Conservation (phyloP, 2,113 vertebrate genomes). For the Casuarius casuarius region DNA sequence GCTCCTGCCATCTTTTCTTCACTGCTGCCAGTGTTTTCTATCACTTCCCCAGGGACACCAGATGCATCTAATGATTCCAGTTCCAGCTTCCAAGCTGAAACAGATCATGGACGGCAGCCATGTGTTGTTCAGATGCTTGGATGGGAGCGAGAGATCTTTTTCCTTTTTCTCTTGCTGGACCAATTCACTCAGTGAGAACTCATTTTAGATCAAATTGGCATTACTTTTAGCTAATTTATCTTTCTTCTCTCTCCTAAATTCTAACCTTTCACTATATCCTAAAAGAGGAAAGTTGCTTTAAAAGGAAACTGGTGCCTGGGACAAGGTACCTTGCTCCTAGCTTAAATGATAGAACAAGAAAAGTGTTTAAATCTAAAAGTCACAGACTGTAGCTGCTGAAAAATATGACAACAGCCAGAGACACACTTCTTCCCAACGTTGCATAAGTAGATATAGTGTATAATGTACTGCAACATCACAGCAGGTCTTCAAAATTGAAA, state of each 20-base stretch:
- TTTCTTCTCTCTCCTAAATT: not conserved
- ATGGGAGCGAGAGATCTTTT: conserved; percentile 12
- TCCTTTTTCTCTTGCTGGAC: conserved; percentile 4
- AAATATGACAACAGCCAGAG: conserved; percentile 4
- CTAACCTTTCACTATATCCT: not conserved
- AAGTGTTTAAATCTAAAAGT: not conserved
- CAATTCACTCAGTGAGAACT: not conserved
- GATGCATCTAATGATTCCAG: conserved; percentile 47
- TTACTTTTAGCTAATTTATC: not conserved
- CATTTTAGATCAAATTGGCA: not conserved
- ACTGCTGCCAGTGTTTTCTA: conserved; percentile 41
- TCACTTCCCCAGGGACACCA: conserved; percentile 41
- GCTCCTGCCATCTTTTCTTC: conserved; percentile 44
- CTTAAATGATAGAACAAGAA: not conserved
- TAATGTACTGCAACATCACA: conserved; percentile 50
- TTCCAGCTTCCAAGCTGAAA: conserved; percentile 41
- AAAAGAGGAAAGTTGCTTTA: not conserved
- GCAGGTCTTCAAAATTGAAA: conserved; percentile 57
- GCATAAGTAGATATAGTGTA: not conserved
- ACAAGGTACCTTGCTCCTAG: not conserved
- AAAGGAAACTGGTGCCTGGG: not conserved
- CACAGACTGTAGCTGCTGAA: not conserved
- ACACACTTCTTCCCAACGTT: not conserved
- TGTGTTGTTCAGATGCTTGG: conserved; percentile 43
- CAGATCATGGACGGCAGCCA: conserved; percentile 41